Base-by-base conservation (phyloP, 2,888 invertebrate species). In the Portevinia maculata region DNA sequence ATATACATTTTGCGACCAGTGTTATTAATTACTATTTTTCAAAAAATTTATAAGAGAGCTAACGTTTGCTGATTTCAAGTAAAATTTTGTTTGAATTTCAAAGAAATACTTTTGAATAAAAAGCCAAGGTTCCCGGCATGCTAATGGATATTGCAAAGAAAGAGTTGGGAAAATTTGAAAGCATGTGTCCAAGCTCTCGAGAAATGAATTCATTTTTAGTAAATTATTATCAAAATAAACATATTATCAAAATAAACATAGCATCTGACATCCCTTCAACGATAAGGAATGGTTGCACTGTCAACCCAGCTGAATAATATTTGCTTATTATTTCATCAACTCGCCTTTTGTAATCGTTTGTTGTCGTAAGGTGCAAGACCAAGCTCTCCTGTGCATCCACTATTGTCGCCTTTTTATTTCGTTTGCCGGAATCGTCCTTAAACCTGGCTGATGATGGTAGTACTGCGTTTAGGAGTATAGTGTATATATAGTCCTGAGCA, bases 231-330 rank as follows among this genome's bases (percentile, higher is more conserved):
- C 53, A 11, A 52, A 32, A 17, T 52, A 52, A 17, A 52, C 15
- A 52, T 52, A 52, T 34, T 34, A 52, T 19, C 34, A 32, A 34
- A 34, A 17, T 32, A 52, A 9, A 8, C 15, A 13, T 15, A n/a
- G 32, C 3, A 4, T 52, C 52, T 9, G 52, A 52, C 19, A n/a
- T 11, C 21, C 46, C 21, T 4, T 11, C 24, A 19, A 46, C 21
- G 24, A 46, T n/a, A 11, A 46, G 24, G 21, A 46, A 46, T 46
- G 46, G 46, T 17, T 46, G 21, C 19, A 21, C 11, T 4, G 32
- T 52, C 52, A 52, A 13, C 52, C 52, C 52, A 32, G 52, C 52
- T 34, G 52, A 52, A 52, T 52, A 52, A 17, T 52, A 52, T 19
- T 52, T 52, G 32, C 34, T 34, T 34, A 46, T 11, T 11, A 24